Base-by-base conservation (phyloP, 1,140 invertebrate species). In the Lasaia peninsularis region DNA sequence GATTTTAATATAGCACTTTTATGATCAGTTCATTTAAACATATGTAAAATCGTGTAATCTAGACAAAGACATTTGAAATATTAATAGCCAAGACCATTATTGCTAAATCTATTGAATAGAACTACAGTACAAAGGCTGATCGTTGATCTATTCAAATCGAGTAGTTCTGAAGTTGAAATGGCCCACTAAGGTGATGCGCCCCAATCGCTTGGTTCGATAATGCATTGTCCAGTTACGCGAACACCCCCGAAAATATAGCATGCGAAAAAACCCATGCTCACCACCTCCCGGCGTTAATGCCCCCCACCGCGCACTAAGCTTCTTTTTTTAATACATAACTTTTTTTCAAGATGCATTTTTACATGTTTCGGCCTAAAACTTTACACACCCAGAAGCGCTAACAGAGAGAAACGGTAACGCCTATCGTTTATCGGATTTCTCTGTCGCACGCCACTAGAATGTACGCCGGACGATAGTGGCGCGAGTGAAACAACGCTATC, bases 261-360 rank as follows among this genome's bases (percentile, higher is more conserved):
- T 72, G 78, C 78, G 82, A 86, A 88, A 88, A 88, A 88, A 86
- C 67, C 74, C 67, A 67, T 73, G 69, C 78, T 63, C 71, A 57
- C 82, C 78, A 78, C 80, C 81, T 71, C 84, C 81, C 81, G 68
- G 67, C 73, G 76, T 80, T 85, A 83, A 83, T 83, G 78, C 78
- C 78, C 82, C 79, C 85, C 80, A 72, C 78, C 81, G 76, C 83
- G 80, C 76, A 86, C 82, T 84, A 82, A 84, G 73, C 77, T 82
- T 88, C 82, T 88, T 86, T 88, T 88, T 88, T 88, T 85, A 86
- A 88, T 86, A 88, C 85, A 88, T 88, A 88, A 88, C 85, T 88
- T 88, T 88, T 88, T 88, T 88, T 86, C 85, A 88, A 88, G 82
- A 88, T 88, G 85, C 85, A 88, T 86, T 88, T 88, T 88, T 88